Percentiles rank a stretch among this genome's conserved stretches.
phyloP scores from a whole-genome alignment of 30 jellyfish, hydroid and myxozoan genomes.

The Chrysaora quinquecirrha region DNA sequence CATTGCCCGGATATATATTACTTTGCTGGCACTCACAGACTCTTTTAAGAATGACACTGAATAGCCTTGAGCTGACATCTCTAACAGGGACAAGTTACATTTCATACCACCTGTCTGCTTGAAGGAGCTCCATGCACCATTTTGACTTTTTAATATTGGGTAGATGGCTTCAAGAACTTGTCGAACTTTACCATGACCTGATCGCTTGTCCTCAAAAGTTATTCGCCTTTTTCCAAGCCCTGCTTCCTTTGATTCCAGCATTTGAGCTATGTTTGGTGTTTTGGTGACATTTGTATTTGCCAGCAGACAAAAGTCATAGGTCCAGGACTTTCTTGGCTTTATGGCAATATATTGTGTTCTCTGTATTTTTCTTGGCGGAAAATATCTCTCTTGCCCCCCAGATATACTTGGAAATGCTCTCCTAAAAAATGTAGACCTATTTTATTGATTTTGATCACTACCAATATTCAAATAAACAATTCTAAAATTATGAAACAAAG shows the following conservation, averaged over 20 bases:
- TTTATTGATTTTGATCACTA: background rate
- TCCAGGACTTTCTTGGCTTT: background rate
- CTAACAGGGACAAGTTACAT: constrained; percentile 2
- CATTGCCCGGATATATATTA: background rate
- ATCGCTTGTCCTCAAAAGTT: background rate
- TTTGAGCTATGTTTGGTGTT: background rate
- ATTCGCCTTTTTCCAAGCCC: background rate
- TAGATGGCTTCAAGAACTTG: background rate
- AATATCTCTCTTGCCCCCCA: background rate
- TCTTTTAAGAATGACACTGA: background rate
- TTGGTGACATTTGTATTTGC: background rate
- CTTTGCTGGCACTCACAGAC: background rate
- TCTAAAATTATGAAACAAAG: background rate
- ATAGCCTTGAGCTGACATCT: constrained; percentile 1
- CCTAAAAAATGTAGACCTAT: background rate
- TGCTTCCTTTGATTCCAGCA: background rate
- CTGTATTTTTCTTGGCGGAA: background rate
- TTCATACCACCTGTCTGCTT: constrained; percentile 1
- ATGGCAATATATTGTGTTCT: background rate
- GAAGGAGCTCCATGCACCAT: background rate
- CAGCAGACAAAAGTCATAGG: too few species aligned
- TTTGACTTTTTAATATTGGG: background rate
- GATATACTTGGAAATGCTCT: constrained; percentile 1
- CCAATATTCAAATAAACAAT: background rate
- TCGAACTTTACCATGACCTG: background rate